Evolutionary conservation across 2,797 vertebrate species (phyloP).

Genomic region (Alcedo atthis): DNA sequence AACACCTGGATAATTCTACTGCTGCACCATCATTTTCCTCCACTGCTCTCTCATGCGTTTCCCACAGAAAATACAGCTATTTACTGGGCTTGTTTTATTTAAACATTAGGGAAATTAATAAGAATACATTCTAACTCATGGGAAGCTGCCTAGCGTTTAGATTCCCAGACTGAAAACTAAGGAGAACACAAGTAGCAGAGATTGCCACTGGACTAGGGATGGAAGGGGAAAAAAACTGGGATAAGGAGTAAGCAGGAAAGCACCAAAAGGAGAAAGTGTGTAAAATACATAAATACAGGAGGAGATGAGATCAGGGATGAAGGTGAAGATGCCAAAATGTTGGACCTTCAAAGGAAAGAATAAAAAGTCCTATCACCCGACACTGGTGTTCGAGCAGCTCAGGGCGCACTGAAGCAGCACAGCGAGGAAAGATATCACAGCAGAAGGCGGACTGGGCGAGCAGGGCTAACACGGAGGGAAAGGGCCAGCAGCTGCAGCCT

Average conservation of each 20-base stretch:
- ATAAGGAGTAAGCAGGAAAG: not conserved
- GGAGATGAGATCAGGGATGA: not conserved
- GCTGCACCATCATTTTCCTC: not conserved
- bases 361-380: not conserved
- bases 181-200: not conserved
- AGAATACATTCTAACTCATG: not conserved
- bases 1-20: not conserved
- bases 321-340: not conserved
- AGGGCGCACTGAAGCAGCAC: not conserved
- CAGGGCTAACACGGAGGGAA: accelerated
- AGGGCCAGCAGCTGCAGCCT: not conserved
- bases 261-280: not conserved
- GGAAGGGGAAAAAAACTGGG: accelerated
- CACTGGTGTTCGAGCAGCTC: not conserved
- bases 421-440: accelerated
- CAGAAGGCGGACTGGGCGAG: not conserved
- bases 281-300: not conserved
- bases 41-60: not conserved
- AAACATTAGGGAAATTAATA: not conserved
- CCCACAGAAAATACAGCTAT: not conserved
- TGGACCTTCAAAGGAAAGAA: not conserved
- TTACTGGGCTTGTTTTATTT: too few relatives aligned
- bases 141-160: not conserved
- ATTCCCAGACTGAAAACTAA: not conserved
- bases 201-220: not conserved